Percentiles rank a stretch among this genome's conserved stretches.
Conservation (phyloP, 2,797 vertebrate species). For the Rhinella marina region DNA sequence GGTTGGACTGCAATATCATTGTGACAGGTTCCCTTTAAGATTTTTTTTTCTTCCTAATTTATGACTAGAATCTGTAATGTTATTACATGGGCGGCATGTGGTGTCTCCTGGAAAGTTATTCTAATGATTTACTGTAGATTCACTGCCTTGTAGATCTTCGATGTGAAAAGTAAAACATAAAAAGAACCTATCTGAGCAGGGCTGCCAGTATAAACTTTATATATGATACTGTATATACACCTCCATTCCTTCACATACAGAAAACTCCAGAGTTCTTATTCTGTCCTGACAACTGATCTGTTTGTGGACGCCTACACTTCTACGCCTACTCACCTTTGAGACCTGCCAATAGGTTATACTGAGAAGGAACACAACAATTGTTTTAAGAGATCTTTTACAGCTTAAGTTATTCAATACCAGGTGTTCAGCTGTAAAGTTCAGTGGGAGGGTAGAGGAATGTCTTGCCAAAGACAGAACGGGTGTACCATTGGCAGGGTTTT, state of each 20-base stretch:
- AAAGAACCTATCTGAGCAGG: not conserved
- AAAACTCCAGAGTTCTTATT: slow-evolving; percentile 40
- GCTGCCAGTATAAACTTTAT: not conserved
- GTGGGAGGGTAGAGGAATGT: slow-evolving; percentile 40
- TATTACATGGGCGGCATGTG: not conserved
- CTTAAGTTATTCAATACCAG: slow-evolving; percentile 53
- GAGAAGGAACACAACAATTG: slow-evolving; percentile 55
- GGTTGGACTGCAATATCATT: no score
- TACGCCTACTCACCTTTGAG: slow-evolving; percentile 57
- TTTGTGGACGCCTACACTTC: slow-evolving; percentile 55
- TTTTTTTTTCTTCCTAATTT: no score
- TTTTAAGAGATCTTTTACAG: slow-evolving; percentile 58
- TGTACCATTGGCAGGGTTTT: slow-evolving; percentile 23
- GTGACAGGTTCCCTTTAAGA: no score
- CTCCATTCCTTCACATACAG: slow-evolving; percentile 27
- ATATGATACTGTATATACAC: not conserved
- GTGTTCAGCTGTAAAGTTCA: slow-evolving; percentile 51
- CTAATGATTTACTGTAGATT: no score
- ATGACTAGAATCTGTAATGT: not conserved
- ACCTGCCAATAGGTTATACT: slow-evolving; percentile 57
- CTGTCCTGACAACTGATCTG: slow-evolving; percentile 52
- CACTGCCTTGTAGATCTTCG: not conserved
- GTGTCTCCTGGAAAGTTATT: not conserved
- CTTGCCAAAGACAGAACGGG: slow-evolving; percentile 11
- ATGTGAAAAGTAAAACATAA: not conserved